A percentile compares a stretch with the other conserved stretches of the same genome.
phyloP scores from a whole-genome alignment of 2,888 invertebrate species.

The Lithosia quadra region DNA sequence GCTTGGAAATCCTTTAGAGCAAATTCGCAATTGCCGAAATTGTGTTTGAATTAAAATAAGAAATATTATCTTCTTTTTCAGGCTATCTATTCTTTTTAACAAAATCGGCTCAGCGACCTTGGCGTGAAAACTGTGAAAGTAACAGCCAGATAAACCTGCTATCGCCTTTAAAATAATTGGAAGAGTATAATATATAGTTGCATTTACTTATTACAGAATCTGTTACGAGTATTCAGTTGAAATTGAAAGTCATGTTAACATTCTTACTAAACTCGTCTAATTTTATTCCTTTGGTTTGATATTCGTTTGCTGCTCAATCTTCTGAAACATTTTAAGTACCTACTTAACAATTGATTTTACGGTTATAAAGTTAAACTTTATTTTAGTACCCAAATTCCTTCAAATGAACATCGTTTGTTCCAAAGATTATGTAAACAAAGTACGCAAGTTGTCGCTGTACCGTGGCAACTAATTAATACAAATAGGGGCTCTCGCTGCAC shows the following conservation, averaged over 20 bases:
- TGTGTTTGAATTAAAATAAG: no score
- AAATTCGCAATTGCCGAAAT: no score
- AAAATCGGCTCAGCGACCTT: no score
- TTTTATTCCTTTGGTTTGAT: background rate
- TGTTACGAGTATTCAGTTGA: no score
- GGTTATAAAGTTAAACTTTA: background rate
- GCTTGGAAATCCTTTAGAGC: no score
- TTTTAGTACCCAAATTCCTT: background rate
- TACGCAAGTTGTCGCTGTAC: conserved; percentile 54
- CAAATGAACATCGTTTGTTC: background rate
- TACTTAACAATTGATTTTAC: background rate
- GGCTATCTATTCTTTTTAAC: no score
- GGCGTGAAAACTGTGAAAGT: no score
- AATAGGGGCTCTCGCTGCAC: conserved; percentile 59
- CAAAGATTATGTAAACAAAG: conserved; percentile 38
- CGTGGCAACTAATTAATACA: conserved; percentile 74
- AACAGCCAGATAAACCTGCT: no score
- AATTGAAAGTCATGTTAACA: background rate
- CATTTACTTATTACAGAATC: no score
- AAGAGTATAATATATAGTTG: no score
- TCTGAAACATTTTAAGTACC: background rate
- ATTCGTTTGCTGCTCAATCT: background rate
- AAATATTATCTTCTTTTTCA: no score
- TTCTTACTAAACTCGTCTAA: background rate
- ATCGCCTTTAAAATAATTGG: no score